Percentiles rank a stretch among this genome's conserved stretches.
Conservation (phyloP, 1,140 invertebrate species). For the Scylla paramamosain region DNA sequence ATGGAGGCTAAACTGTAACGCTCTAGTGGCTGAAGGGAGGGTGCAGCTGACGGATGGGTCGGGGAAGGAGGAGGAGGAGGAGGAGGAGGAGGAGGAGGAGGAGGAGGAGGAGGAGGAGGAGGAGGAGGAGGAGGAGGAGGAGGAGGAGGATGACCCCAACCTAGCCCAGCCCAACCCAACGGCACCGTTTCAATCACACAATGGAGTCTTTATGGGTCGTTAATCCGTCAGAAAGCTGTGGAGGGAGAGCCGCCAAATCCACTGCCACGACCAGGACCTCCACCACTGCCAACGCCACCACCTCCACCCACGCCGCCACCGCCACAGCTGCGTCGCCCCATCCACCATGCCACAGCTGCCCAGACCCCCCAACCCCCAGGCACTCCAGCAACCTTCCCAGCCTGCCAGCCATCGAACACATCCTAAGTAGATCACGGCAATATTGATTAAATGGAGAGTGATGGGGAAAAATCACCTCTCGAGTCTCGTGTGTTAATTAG, state of each 20-base stretch:
- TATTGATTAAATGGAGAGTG: not conserved
- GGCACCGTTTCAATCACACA: not conserved
- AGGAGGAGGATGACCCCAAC: too few relatives aligned
- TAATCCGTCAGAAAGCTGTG: not conserved
- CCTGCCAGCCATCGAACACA: not conserved
- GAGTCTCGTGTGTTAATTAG: too few relatives aligned
- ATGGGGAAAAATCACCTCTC: not conserved
- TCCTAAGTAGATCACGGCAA: too few relatives aligned
- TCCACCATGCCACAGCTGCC: not conserved
- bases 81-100: not conserved
- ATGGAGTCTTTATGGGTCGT: conserved; percentile 12
- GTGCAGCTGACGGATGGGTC: not conserved
- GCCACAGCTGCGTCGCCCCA: not conserved
- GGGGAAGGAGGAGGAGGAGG: not conserved
- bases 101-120: not conserved
- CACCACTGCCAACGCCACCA: not conserved
- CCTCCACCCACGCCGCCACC: not conserved
- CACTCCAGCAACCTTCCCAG: not conserved
- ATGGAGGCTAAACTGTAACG: not conserved
- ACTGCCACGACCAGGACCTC: not conserved
- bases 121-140: not conserved
- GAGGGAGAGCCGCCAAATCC: not conserved
- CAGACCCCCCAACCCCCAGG: not conserved
- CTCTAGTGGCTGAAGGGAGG: not conserved
- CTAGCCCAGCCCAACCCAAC: too few relatives aligned